These are phyloP conservation scores for Sesamia nonagrioides DNA, from an alignment of 1,140 invertebrate species.

Conservation along the genomic window DNA sequence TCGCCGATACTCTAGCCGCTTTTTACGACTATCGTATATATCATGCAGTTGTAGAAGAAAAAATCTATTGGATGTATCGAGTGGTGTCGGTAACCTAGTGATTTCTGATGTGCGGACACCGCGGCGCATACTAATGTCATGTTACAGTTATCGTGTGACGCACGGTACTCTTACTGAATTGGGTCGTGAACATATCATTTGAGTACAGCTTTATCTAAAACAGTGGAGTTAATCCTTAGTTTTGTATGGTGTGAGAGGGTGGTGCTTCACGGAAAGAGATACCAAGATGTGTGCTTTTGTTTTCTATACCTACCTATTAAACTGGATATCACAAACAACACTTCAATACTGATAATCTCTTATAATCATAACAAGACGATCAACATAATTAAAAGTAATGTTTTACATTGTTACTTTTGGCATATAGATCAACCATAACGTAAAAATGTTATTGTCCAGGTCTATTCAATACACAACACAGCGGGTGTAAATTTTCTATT, in stretches of 20 bases:
- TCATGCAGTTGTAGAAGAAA: conserved; percentile 72
- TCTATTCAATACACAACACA: neutral
- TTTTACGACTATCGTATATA: conserved; percentile 80
- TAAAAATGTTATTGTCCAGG: neutral
- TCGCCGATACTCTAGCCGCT: conserved; percentile 63
- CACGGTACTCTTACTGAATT: conserved; percentile 56
- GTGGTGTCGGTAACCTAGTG: conserved; percentile 66
- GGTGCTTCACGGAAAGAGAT: neutral
- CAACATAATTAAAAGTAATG: neutral
- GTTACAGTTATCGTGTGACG: conserved; percentile 48
- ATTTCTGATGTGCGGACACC: conserved; percentile 70
- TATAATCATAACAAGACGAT: neutral
- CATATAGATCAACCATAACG: neutral
- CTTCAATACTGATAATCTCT: too few relatives aligned
- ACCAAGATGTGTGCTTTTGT: too few relatives aligned
- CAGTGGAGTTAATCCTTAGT: conserved; percentile 2
- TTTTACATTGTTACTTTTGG: neutral
- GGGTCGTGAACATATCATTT: conserved; percentile 46
- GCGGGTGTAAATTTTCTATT: conserved; percentile 9
- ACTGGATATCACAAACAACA: too few relatives aligned
- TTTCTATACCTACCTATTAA: too few relatives aligned
- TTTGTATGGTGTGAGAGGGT: neutral
- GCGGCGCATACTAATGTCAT: conserved; percentile 67
- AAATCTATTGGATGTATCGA: conserved; percentile 67
- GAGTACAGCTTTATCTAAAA: conserved; percentile 22